Evolutionary conservation across 2,113 vertebrate species (phyloP).

Genomic region (Eurypyga helias): DNA sequence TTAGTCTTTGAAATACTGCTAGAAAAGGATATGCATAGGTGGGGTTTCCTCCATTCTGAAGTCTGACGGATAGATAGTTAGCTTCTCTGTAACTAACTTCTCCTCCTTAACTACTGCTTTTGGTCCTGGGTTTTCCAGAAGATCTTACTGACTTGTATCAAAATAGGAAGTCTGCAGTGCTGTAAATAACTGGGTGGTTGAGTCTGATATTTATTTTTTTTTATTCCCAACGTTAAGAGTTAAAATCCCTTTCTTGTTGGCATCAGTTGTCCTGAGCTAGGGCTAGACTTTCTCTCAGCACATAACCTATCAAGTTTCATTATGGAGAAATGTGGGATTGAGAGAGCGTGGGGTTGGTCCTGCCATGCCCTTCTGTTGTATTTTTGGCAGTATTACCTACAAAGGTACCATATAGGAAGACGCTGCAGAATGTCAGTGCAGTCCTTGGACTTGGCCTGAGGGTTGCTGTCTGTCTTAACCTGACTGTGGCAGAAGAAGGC

Average conservation of each 20-base stretch:
- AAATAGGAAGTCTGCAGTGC: constrained; percentile 46
- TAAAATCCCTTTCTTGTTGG: constrained; percentile 19
- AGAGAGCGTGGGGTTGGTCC: background rate
- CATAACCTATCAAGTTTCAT: background rate
- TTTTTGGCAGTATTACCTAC: background rate
- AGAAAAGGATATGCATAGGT: background rate
- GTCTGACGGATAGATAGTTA: constrained; percentile 4
- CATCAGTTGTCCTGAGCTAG: background rate
- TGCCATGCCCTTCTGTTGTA: background rate
- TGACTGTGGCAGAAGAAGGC: background rate
- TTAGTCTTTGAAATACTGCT: background rate
- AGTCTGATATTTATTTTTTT: background rate
- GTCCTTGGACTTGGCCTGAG: background rate
- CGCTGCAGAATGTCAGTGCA: background rate
- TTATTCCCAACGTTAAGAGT: background rate
- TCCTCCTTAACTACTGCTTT: constrained; percentile 3
- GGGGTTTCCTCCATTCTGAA: background rate
- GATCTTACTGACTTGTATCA: constrained; percentile 45
- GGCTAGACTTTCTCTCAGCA: background rate
- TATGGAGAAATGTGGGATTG: background rate
- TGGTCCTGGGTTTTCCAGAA: constrained; percentile 35
- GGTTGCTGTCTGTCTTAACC: background rate
- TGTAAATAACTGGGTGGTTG: constrained; percentile 44
- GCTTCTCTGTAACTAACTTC: constrained; percentile 35
- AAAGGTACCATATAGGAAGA: background rate